Conservation (phyloP, 2,113 vertebrate genomes). For the Actinemys pallida region DNA sequence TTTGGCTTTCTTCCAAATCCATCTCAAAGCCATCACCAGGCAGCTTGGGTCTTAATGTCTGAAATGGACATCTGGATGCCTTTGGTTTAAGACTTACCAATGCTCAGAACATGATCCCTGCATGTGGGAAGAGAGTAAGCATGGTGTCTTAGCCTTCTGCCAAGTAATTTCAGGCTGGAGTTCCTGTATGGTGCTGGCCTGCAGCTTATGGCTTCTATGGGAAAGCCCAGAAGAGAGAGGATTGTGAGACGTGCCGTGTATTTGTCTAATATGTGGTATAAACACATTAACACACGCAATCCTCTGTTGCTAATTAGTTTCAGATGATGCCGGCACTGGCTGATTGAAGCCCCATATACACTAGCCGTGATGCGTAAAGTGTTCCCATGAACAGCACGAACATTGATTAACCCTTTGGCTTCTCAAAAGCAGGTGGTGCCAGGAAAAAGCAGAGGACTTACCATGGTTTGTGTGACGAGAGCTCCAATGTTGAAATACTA, state of each 20-base stretch:
- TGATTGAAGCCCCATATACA: neutral
- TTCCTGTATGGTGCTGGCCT: neutral
- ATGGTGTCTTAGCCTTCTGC: neutral
- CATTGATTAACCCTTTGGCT: rapidly evolving
- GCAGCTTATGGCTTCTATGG: neutral
- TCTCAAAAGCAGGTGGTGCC: rapidly evolving
- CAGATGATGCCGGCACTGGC: neutral
- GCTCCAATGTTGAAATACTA: rapidly evolving
- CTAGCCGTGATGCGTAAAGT: rapidly evolving
- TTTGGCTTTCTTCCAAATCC: neutral
- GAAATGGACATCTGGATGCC: neutral
- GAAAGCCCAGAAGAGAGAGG: neutral
- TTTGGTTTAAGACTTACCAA: neutral
- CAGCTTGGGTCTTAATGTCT: neutral
- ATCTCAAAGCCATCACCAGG: neutral
- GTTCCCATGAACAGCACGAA: neutral
- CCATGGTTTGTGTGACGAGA: rapidly evolving
- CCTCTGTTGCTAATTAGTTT: neutral
- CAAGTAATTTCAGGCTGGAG: neutral
- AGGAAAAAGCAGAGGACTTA: neutral
- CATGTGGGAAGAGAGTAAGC: neutral
- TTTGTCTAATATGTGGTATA: neutral
- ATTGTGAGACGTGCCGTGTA: neutral
- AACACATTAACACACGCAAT: no score
- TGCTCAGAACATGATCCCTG: neutral